Evolutionary conservation across 1,140 invertebrate species (phyloP).

Genomic region (Orchesella cincta): DNA sequence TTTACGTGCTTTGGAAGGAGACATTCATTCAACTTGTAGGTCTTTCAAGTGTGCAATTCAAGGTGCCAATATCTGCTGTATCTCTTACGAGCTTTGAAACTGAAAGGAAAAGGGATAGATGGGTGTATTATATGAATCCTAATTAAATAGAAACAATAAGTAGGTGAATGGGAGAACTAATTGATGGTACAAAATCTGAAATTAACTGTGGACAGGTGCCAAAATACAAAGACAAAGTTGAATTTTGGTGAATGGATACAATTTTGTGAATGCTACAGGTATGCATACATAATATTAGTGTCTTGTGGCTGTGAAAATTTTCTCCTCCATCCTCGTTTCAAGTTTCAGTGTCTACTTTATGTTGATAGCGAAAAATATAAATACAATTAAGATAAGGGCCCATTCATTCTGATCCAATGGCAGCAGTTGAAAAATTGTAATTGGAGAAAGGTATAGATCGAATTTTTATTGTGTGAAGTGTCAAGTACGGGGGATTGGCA

Average conservation of each 20-base stretch:
- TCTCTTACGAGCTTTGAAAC: too few species aligned
- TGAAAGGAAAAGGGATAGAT: too few species aligned
- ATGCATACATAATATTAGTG: background rate
- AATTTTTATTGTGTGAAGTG: background rate
- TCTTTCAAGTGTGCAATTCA: too few species aligned
- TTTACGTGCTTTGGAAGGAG: too few species aligned
- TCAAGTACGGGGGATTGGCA: background rate
- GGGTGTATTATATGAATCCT: too few species aligned
- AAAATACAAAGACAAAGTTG: background rate
- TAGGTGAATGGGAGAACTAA: background rate
- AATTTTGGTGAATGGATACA: background rate
- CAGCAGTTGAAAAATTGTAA: background rate
- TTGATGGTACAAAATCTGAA: background rate
- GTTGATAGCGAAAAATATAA: background rate
- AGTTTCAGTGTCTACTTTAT: too few species aligned
- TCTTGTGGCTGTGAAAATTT: too few species aligned
- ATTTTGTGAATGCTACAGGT: background rate
- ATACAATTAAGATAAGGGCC: background rate
- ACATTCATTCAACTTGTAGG: too few species aligned
- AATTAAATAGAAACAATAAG: background rate
- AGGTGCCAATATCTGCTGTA: too few species aligned
- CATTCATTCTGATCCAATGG: background rate
- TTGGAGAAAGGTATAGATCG: conserved; percentile 4
- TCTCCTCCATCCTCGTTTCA: too few species aligned
- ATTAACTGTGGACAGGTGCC: conserved; percentile 17